Evolutionary conservation across 1,140 invertebrate species (phyloP), one percentile per base, ranked within the genome.

Genomic region (Augochlora pura): DNA sequence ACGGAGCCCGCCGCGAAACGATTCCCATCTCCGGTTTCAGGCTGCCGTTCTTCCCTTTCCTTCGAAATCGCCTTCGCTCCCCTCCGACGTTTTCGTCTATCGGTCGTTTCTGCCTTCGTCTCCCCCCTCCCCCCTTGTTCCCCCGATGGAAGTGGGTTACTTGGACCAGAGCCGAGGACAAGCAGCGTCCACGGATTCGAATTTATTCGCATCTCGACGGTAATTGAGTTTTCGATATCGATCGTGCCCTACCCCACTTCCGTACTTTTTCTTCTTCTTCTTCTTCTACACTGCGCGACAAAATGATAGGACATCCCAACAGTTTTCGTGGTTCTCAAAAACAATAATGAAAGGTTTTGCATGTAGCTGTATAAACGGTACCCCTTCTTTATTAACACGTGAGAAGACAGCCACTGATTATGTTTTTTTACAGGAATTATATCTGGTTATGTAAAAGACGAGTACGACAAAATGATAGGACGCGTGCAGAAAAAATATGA

Each of bases 101-200:
- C 67, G 32, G 32, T 4, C 32, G 32, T 52, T 14, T 18, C n/a
- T 21, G 23, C 39, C 9, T 23, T 38, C 4, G 4, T n/a, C n/a
- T n/a, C n/a, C 74, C 23, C 27, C 63, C 59, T 12, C 39, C 69
- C 25, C 39, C 42, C 42, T 42, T 14, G 42, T 18, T 3, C 38
- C 46, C 1, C 21, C 42, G 21, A 39, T 38, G 39, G 49, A 83
- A 80, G 60, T 83, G 78, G 81, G 81, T 83, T 79, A 83, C 71
- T 75, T 77, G 78, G 65, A 81, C 72, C 72, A 71, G 42, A 72
- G 32, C 14, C 67, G 52, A 62, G 25, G 38, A 82, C 77, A 80
- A 82, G 14, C 16, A 2, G 18, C 70, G 39, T 68, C 59, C 23
- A 7, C 7, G 54, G 59, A 42, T 71, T 63, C 39, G 75, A 77